phyloP scores from a whole-genome alignment of 2,888 invertebrate species.

The Parnassius orleans region DNA sequence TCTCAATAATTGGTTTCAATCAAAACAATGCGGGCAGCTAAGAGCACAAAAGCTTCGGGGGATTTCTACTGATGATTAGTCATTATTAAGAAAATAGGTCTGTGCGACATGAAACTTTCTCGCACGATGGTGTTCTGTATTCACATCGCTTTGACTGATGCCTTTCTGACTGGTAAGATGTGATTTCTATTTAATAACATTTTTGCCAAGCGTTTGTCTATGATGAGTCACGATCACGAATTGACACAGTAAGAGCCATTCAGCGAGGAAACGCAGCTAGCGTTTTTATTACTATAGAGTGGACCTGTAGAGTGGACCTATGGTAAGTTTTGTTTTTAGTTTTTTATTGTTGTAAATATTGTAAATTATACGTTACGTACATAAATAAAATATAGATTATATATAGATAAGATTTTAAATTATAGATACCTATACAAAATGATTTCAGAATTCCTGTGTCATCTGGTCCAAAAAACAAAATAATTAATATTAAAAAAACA shows the following conservation, averaged over 20 bases:
- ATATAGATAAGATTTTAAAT: too few relatives aligned
- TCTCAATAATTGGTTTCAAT: slow-evolving; percentile 20
- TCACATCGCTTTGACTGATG: slow-evolving; percentile 25
- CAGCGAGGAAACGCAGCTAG: too few relatives aligned
- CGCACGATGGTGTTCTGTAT: slow-evolving; percentile 47
- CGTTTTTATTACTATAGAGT: too few relatives aligned
- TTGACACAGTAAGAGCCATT: not conserved
- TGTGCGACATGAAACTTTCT: slow-evolving; percentile 48
- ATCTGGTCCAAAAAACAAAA: too few relatives aligned
- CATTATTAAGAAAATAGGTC: slow-evolving; percentile 45
- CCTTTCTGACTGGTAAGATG: slow-evolving; percentile 13
- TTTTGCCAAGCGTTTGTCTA: slow-evolving; percentile 6
- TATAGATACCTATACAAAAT: too few relatives aligned
- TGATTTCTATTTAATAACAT: slow-evolving; percentile 19
- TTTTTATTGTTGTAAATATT: too few relatives aligned
- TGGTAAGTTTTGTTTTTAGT: too few relatives aligned
- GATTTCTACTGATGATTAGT: slow-evolving; percentile 39
- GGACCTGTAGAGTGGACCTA: too few relatives aligned
- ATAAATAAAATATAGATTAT: too few relatives aligned
- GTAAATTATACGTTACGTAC: too few relatives aligned
- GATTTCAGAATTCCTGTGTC: too few relatives aligned
- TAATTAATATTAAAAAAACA: too few relatives aligned
- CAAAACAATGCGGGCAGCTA: slow-evolving; percentile 21
- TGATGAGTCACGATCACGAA: slow-evolving; percentile 16
- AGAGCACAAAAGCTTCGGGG: slow-evolving; percentile 19